Evolutionary conservation across 2,797 vertebrate species (phyloP), one percentile per base, ranked within the genome.

Genomic region (Mionectes olivaceus): DNA sequence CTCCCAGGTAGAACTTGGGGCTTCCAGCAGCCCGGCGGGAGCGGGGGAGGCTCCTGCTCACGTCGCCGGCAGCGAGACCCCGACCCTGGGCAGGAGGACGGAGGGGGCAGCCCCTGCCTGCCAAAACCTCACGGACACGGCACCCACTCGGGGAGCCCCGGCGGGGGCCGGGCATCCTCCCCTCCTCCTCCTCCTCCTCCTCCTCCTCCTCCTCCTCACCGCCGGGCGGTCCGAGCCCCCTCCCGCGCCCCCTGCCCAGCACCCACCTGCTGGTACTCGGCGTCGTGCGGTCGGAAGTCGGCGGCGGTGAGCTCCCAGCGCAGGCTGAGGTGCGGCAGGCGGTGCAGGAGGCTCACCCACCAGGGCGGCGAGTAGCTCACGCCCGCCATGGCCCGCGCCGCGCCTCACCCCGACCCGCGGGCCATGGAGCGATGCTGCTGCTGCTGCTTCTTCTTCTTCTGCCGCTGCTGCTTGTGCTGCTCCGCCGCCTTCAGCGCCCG

Each of bases 321-420:
- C 33, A 99, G 97, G 98, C 98, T 98, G 97, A 99, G 98, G 94
- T 99, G 99, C 39, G 99, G 99, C 67, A 99, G 98, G 94, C 98
- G 98, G 98, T 99, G 99, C 25, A 99, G 97, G 33, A 99, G 98
- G 96, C 97, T 99, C 87, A 99, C 99, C 99, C 99, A 99, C 99
- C 99, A 99, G 13, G 99, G 99, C 73, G 99, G 99, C 94, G 98
- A 98, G 96, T 99, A 99, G 98, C 98, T 99, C 57, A 99, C 99
- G 80, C 99, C 99, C 92, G 99, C 99, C 99, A 99, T 99, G 88
- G 87, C 76, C 79, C 60, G 37, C 70, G 44, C 56, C 56, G 52
- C 56, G 25, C 57, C 59, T 83, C 87, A 81, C 87, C 69, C 78
- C 79, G 74, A 57, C 11, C 87, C 70, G 49, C 84, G 83, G 69